A percentile compares a stretch with the other conserved stretches of the same genome.
Evolutionary conservation across 1,140 invertebrate species (phyloP).

Genomic region (Zaprionus davidi): DNA sequence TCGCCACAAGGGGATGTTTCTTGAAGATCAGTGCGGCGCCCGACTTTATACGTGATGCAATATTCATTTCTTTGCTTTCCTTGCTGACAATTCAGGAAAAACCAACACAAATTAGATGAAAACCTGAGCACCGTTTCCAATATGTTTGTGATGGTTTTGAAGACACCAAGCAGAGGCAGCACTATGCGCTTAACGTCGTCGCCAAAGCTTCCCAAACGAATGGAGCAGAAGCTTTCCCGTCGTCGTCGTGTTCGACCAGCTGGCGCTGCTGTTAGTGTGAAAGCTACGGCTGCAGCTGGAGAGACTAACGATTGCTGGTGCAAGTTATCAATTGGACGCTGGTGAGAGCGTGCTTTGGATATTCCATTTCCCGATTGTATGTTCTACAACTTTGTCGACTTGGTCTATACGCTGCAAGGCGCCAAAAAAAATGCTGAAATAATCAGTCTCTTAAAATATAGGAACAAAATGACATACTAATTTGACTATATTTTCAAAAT

Average conservation of each 20-base stretch:
- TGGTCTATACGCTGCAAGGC: neutral
- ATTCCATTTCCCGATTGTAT: conserved; percentile 27
- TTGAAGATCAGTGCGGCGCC: conserved; percentile 78
- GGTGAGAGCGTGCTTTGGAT: conserved; percentile 8
- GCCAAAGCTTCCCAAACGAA: conserved; percentile 39
- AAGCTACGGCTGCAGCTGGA: conserved; percentile 19
- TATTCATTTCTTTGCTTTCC: neutral
- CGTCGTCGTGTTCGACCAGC: conserved; percentile 15
- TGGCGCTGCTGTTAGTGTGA: conserved; percentile 13
- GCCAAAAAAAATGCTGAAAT: neutral
- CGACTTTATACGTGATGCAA: conserved; percentile 44
- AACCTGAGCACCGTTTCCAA: neutral
- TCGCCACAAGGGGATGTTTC: conserved; percentile 88
- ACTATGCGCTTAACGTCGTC: conserved; percentile 15
- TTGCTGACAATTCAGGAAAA: conserved; percentile 8
- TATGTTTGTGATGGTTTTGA: neutral
- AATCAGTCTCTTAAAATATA: neutral
- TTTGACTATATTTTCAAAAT: neutral
- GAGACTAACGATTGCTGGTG: conserved; percentile 14
- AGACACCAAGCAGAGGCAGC: neutral
- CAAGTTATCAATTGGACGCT: conserved; percentile 10
- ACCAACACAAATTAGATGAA: conserved; percentile 1
- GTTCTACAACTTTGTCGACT: conserved; percentile 6
- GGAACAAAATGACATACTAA: neutral
- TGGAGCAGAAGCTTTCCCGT: conserved; percentile 22